phyloP scores from a whole-genome alignment of 2,888 invertebrate species.

The Hyposoter dolosus region DNA sequence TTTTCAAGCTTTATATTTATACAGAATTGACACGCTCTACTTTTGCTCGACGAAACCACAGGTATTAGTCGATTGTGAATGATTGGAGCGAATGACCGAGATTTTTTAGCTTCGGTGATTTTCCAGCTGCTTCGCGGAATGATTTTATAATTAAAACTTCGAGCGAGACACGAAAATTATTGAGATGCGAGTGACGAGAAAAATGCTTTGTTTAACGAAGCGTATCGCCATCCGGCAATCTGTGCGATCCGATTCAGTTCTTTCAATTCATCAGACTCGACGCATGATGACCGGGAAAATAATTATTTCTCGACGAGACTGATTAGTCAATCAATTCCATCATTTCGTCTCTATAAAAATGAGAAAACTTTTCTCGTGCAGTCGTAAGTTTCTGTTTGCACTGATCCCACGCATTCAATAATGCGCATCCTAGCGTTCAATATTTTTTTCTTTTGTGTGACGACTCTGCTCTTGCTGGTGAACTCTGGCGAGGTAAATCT shows the following conservation, averaged over 20 bases:
- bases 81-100: constrained; percentile 43
- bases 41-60: constrained; percentile 56
- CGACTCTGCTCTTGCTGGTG: constrained; percentile 39
- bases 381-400: neutral
- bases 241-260: constrained; percentile 56
- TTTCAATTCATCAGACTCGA: constrained; percentile 47
- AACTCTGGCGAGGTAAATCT: constrained; percentile 54
- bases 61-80: constrained; percentile 23
- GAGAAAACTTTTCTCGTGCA: constrained; percentile 7
- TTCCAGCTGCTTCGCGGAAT: constrained; percentile 7
- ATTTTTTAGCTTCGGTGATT: constrained; percentile 57
- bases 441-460: constrained; percentile 27
- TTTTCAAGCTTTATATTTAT: constrained; percentile 22
- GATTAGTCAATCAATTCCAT: constrained; percentile 47
- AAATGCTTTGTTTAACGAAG: constrained; percentile 59
- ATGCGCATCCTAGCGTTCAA: constrained; percentile 46
- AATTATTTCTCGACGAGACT: constrained; percentile 38
- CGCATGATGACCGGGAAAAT: constrained; percentile 40
- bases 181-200: constrained; percentile 36
- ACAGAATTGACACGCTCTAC: constrained; percentile 61
- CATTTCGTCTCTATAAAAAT: constrained; percentile 55
- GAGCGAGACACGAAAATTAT: constrained; percentile 33
- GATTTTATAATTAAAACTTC: constrained; percentile 55
- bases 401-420: constrained; percentile 3
- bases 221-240: constrained; percentile 67